phyloP scores from a whole-genome alignment of 2,888 invertebrate species.

The Arge pagana region DNA sequence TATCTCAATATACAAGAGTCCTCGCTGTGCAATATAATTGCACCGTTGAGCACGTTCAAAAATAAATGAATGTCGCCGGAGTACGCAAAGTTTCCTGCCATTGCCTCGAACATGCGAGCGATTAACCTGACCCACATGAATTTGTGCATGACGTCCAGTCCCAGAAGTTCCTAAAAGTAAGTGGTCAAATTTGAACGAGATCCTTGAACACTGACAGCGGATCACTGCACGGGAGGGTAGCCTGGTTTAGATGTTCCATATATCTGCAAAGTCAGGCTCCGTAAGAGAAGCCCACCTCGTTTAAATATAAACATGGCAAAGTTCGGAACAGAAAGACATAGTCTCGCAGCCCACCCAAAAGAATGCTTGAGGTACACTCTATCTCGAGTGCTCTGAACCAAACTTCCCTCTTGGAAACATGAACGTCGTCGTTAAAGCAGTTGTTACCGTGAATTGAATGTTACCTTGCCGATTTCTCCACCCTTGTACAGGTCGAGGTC shows the following conservation, averaged over 20 bases:
- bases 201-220: not conserved
- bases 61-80: constrained; percentile 97
- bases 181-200: not conserved
- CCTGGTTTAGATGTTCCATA: too few relatives aligned
- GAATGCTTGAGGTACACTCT: too few relatives aligned
- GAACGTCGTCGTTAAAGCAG: too few relatives aligned
- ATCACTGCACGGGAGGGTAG: too few relatives aligned
- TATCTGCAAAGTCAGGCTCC: too few relatives aligned
- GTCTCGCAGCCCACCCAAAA: too few relatives aligned
- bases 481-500: constrained; percentile 92
- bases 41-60: constrained; percentile 95
- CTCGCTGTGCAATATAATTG: constrained; percentile 94
- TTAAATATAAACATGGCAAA: too few relatives aligned
- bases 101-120: constrained; percentile 95
- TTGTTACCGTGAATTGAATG: not conserved
- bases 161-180: constrained; percentile 73
- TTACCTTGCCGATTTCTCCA: constrained; percentile 84
- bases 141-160: constrained; percentile 96
- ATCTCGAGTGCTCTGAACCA: too few relatives aligned
- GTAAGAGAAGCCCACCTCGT: too few relatives aligned
- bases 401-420: too few relatives aligned
- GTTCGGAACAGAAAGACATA: too few relatives aligned
- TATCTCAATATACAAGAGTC: constrained; percentile 94
- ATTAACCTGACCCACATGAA: constrained; percentile 98
- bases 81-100: constrained; percentile 97